These are phyloP conservation scores for Ectropis crepuscularia DNA, from an alignment of 2,888 invertebrate species.

Conservation along the genomic window DNA sequence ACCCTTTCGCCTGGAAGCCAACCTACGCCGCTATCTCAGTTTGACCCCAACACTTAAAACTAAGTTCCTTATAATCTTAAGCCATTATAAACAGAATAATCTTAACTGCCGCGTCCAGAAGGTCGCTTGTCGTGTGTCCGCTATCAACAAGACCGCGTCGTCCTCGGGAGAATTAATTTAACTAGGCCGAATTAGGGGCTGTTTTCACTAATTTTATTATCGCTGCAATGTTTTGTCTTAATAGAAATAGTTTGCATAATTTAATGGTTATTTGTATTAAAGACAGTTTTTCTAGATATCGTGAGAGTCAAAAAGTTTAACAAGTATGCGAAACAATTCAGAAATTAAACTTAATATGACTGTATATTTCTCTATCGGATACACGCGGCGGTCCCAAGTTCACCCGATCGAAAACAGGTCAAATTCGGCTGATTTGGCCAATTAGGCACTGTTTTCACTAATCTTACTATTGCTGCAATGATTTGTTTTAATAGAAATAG, in stretches of 20 bases:
- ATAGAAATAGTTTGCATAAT: background rate
- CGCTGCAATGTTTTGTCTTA: constrained; percentile 1
- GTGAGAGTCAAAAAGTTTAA: too few relatives aligned
- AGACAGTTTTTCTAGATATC: too few relatives aligned
- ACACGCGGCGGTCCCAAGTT: too few relatives aligned
- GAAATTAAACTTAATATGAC: too few relatives aligned
- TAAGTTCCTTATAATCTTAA: background rate
- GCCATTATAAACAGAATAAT: constrained; percentile 8
- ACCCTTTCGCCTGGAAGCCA: background rate
- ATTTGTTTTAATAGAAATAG: background rate
- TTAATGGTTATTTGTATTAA: too few relatives aligned
- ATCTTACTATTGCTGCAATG: background rate
- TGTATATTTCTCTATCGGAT: too few relatives aligned
- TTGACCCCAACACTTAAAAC: background rate
- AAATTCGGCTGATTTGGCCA: too few relatives aligned
- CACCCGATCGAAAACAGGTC: too few relatives aligned
- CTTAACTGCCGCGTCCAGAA: constrained; percentile 3
- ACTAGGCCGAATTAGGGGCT: background rate
- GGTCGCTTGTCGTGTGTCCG: constrained; percentile 6
- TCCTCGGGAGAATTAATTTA: constrained; percentile 5
- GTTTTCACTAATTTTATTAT: background rate
- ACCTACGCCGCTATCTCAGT: background rate
- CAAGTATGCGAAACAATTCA: too few relatives aligned
- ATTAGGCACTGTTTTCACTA: constrained; percentile 2
- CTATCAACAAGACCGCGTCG: constrained; percentile 6